Evolutionary conservation across 2,888 invertebrate species (phyloP).

Genomic region (Oscheius sp.): DNA sequence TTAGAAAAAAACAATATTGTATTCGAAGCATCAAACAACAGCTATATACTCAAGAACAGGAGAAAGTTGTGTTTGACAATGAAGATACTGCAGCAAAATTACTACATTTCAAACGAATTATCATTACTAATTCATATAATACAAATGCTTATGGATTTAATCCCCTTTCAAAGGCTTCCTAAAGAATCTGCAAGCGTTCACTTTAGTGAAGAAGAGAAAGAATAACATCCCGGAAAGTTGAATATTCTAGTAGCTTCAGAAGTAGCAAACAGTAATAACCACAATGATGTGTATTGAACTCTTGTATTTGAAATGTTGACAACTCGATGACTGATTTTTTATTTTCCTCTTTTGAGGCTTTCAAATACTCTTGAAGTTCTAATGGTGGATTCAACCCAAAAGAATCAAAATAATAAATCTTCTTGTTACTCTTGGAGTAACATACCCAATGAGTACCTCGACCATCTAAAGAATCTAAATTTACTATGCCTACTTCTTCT

Average conservation of each 20-base stretch:
- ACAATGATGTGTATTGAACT: constrained; percentile 46
- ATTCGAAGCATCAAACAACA: constrained; percentile 37
- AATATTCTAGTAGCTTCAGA: constrained; percentile 38
- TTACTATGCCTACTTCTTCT: constrained; percentile 39
- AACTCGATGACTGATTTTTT: neutral
- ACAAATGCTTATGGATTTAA: constrained; percentile 30
- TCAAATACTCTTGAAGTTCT: too few species aligned
- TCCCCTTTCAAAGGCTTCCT: neutral
- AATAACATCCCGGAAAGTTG: constrained; percentile 14
- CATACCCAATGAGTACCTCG: constrained; percentile 41
- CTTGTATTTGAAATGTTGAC: constrained; percentile 35
- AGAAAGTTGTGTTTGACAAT: constrained; percentile 38
- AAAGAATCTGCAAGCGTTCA: too few species aligned
- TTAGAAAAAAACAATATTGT: constrained; percentile 36
- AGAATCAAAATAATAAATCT: constrained; percentile 40
- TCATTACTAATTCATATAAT: constrained; percentile 23
- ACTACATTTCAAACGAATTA: constrained; percentile 26
- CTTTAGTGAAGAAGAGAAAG: constrained; percentile 24
- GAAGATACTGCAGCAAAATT: constrained; percentile 30
- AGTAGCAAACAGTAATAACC: too few species aligned
- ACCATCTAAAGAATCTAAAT: constrained; percentile 38
- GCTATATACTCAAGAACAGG: constrained; percentile 34
- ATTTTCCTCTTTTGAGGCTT: constrained; percentile 34
- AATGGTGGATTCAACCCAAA: constrained; percentile 44
- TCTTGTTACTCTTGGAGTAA: constrained; percentile 34